Conservation (phyloP, 2,888 invertebrate species). For the Eupithecia insigniata region DNA sequence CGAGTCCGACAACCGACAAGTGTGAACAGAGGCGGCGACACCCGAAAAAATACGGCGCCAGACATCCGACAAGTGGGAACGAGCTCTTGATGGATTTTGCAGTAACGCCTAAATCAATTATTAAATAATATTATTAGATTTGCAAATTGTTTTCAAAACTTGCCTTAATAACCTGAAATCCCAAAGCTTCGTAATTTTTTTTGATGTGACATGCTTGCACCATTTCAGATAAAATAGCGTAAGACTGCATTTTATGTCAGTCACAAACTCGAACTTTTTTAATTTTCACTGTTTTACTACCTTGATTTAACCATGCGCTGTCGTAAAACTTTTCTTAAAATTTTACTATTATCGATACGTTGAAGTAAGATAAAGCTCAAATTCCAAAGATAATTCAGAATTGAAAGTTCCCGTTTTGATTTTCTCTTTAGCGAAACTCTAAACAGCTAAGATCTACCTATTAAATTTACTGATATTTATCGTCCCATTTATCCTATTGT, state of each 20-base stretch:
- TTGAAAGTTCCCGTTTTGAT: constrained; percentile 15
- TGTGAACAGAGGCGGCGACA: too few relatives aligned
- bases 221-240: constrained; percentile 42
- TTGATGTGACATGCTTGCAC: neutral
- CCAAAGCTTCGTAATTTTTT: neutral
- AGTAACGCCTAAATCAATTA: too few relatives aligned
- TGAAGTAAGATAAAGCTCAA: neutral
- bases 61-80: too few relatives aligned
- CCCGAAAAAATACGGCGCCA: too few relatives aligned
- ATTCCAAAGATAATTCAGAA: neutral
- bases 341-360: neutral
- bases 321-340: neutral
- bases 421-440: constrained; percentile 16
- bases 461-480: constrained; percentile 34
- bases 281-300: constrained; percentile 61
- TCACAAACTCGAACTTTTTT: constrained; percentile 67
- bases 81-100: too few relatives aligned
- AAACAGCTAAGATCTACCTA: constrained; percentile 26
- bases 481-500: constrained; percentile 26
- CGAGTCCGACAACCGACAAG: too few relatives aligned
- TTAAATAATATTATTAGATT: too few relatives aligned
- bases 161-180: neutral
- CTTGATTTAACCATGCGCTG: neutral
- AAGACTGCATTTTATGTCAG: constrained; percentile 71
- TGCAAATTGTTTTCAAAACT: neutral